Evolutionary conservation across 2,797 vertebrate species (phyloP), one percentile per base, ranked within the genome.

Genomic region (Tolypeutes matacus): DNA sequence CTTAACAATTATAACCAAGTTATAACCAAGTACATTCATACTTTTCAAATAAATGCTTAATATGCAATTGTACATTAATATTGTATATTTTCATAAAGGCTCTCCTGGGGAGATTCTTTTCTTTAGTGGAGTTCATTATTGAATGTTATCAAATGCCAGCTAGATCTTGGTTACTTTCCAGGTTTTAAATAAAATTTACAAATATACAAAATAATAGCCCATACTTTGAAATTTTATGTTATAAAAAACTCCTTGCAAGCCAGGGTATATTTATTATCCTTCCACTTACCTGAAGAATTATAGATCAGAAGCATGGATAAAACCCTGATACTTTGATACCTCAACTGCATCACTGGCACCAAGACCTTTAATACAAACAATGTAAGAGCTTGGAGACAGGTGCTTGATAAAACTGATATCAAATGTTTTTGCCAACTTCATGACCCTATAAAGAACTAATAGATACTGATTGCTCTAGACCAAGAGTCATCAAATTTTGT

Each of bases 71-170:
- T 20, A 91, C 2, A 86, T 62, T 87, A 89, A 87, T 27, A 76
- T 14, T 87, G 29, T 39, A 53, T 83, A n/a, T 70, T 89, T 95
- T 91, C 72, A 92, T 5, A 89, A 72, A 95, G 56, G 36, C 25
- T 85, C 62, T 58, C 14, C 9, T 89, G 34, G 72, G 34, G 72
- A 95, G 76, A 21, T 20, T 11, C 36, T 36, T 64, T 84, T 15
- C n/a, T 70, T 29, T 18, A 89, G 46, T n/a, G 72, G 49, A 73
- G 18, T 1, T 36, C 82, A 31, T 34, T 84, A 70, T 0, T 42
- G 5, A 60, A 62, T 76, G 84, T 69, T 92, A 89, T 89, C 53
- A 95, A 96, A 97, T 60, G 3, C 64, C n/a, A 97, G 58, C 46
- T 82, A 90, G 69, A 94, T 75, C 27, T 92, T 96, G 49, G 58